A percentile compares a stretch with the other conserved stretches of the same genome.
Conservation (phyloP, 1,140 invertebrate genomes). For the Nasonia vitripennis region DNA sequence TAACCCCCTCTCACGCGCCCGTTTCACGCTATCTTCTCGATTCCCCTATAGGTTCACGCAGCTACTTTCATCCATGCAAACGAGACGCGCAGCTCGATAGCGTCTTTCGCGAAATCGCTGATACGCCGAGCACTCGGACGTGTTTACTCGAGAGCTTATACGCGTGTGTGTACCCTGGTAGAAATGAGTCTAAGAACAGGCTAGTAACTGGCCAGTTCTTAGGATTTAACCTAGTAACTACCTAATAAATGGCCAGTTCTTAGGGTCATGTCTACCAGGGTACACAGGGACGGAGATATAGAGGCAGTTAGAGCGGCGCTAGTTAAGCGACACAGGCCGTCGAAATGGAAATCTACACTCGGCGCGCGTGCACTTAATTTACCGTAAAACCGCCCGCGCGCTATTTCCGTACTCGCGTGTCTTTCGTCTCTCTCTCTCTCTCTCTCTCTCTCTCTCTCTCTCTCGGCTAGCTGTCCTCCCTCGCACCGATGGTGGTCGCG, state of each 20-base stretch:
- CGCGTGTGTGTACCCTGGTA: background rate
- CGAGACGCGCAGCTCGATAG: background rate
- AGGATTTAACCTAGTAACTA: too few relatives aligned
- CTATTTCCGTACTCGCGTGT: background rate
- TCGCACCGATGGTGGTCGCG: background rate
- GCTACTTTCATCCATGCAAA: background rate
- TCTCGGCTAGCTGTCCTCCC: too few relatives aligned
- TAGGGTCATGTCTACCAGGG: too few relatives aligned
- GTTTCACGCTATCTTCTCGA: background rate
- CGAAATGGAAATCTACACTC: constrained; percentile 21
- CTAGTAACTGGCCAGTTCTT: too few relatives aligned
- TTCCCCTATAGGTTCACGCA: background rate
- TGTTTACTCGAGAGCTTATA: background rate
- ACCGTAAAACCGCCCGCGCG: background rate
- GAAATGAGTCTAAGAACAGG: too few relatives aligned
- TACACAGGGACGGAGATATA: background rate
- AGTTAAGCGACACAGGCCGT: background rate
- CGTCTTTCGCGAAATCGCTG: too few relatives aligned
- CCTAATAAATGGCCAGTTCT: too few relatives aligned
- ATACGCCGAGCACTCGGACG: too few relatives aligned
- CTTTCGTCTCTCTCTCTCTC: background rate
- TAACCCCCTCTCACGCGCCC: too few relatives aligned
- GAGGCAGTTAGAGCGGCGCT: background rate
- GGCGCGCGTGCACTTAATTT: constrained; percentile 7
- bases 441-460: too few relatives aligned